These are phyloP conservation scores for Orientallactaga sibirica DNA, from an alignment of 2,797 vertebrate species.

Conservation along the genomic window DNA sequence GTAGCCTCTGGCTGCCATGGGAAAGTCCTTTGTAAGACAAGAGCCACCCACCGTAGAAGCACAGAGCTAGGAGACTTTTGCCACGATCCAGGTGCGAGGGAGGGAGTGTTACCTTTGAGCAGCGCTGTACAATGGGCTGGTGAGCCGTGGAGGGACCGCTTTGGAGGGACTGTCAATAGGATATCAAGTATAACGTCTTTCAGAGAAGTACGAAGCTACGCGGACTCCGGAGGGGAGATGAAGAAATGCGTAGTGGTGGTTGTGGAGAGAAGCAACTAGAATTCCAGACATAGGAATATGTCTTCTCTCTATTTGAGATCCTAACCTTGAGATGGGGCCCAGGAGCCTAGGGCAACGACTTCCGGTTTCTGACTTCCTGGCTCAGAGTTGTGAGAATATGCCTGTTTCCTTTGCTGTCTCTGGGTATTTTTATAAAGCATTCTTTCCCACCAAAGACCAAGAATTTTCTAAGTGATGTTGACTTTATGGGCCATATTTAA, in stretches of 20 bases:
- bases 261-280: background rate
- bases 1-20: background rate
- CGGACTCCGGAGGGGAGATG: background rate
- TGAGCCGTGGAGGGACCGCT: background rate
- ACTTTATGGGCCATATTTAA: conserved; percentile 69
- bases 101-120: background rate
- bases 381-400: conserved; percentile 46
- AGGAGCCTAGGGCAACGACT: conserved; percentile 25
- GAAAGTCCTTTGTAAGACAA: background rate
- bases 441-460: conserved; percentile 73
- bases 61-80: background rate
- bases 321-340: background rate
- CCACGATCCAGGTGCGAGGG: background rate
- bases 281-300: background rate
- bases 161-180: background rate
- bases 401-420: conserved; percentile 54
- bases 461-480: conserved; percentile 65
- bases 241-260: background rate
- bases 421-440: conserved; percentile 73
- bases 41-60: background rate
- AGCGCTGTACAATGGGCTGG: background rate
- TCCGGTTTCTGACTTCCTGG: conserved; percentile 56
- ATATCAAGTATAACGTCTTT: background rate
- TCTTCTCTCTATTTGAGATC: background rate
- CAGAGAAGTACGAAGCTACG: background rate